phyloP scores from a whole-genome alignment of 2,797 vertebrate genomes.

The Acanthurus leucopareius region DNA sequence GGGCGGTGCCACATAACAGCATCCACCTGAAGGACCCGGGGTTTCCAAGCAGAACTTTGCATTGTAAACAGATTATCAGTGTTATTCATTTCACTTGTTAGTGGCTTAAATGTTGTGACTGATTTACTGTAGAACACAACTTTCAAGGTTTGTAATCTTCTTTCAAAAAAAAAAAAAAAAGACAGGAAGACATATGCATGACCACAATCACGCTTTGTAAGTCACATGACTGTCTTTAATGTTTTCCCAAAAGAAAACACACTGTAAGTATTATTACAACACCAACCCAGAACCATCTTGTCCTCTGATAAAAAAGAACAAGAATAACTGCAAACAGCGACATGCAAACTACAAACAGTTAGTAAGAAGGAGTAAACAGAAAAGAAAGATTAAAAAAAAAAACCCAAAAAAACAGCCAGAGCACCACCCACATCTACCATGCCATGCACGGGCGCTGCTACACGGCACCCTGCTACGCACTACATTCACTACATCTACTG shows the following conservation, averaged over 20 bases:
- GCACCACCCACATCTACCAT: slow-evolving; percentile 70
- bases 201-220: slow-evolving; percentile 48
- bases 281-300: slow-evolving; percentile 54
- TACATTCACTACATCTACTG: slow-evolving; percentile 65
- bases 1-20: too few relatives aligned
- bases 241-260: slow-evolving; percentile 21
- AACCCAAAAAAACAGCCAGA: slow-evolving; percentile 40
- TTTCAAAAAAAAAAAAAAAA: background rate
- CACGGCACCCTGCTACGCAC: slow-evolving; percentile 56
- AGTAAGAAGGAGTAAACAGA: slow-evolving; percentile 69
- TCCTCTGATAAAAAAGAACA: slow-evolving; percentile 24
- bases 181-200: background rate
- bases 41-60: too few relatives aligned
- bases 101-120: too few relatives aligned
- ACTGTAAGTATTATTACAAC: slow-evolving; percentile 12
- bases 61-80: too few relatives aligned
- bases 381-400: background rate
- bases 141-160: slow-evolving; percentile 40
- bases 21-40: too few relatives aligned
- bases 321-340: slow-evolving; percentile 35
- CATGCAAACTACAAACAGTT: slow-evolving; percentile 81
- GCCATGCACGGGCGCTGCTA: slow-evolving; percentile 76
- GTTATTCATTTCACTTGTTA: too few relatives aligned
- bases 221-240: slow-evolving; percentile 27
- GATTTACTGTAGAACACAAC: slow-evolving; percentile 7